Conservation (phyloP, 2,113 vertebrate species). For the Erythrocebus patas region DNA sequence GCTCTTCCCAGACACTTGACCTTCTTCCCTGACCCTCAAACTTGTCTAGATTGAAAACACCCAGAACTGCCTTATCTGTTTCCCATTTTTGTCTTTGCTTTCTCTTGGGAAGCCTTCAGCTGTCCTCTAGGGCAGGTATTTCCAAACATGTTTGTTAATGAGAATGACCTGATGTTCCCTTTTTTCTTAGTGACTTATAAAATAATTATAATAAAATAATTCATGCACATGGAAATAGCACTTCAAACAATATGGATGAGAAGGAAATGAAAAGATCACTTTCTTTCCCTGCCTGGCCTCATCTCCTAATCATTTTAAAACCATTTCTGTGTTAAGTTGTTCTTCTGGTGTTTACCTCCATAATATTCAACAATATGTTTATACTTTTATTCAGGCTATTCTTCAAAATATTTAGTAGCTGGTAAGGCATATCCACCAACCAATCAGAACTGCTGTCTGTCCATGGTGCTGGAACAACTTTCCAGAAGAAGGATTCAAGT, state of each 20-base stretch:
- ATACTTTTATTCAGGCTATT: background rate
- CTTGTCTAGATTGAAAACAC: background rate
- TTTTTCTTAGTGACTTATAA: background rate
- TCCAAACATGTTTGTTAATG: background rate
- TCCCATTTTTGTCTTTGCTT: background rate
- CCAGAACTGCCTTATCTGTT: background rate
- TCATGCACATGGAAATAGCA: background rate
- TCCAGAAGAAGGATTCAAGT: background rate
- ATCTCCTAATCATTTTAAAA: background rate
- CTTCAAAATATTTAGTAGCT: background rate
- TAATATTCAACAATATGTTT: background rate
- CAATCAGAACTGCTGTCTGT: background rate
- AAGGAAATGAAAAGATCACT: background rate
- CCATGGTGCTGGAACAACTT: background rate
- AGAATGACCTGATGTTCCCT: background rate
- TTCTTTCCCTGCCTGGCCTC: background rate
- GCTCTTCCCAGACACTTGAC: background rate
- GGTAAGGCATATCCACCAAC: background rate
- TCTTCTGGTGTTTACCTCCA: background rate
- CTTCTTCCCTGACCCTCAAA: background rate
- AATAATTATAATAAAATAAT: background rate
- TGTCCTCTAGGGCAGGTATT: background rate
- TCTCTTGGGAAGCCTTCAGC: background rate
- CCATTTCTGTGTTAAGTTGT: background rate
- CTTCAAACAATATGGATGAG: background rate